Evolutionary conservation across 2,888 invertebrate genomes (phyloP).

Genomic region (Perdita meconis): DNA sequence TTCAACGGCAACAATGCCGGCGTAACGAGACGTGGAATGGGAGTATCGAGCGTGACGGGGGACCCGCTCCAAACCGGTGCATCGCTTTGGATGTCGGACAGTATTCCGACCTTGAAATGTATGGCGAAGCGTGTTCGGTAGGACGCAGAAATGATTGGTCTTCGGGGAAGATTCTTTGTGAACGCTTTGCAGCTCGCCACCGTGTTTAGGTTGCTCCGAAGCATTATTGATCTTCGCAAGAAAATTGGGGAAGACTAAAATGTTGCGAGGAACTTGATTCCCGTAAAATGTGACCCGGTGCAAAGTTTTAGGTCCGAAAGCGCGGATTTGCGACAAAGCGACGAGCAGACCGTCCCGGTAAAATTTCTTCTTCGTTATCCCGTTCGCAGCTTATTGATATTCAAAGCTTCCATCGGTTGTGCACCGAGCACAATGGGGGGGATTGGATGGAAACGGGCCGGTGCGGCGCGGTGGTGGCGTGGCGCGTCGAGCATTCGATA

Average conservation of each 20-base stretch:
- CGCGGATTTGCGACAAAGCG: background rate
- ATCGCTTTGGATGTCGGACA: background rate
- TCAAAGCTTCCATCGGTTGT: slow-evolving; percentile 19
- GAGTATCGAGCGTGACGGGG: slow-evolving; percentile 53
- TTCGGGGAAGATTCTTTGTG: too few relatives aligned
- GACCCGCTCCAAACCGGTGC: background rate
- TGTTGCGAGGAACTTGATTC: background rate
- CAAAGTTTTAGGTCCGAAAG: background rate
- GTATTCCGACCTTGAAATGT: background rate
- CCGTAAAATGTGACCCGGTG: background rate
- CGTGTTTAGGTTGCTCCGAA: too few relatives aligned
- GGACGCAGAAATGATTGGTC: too few relatives aligned
- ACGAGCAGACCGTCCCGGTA: background rate
- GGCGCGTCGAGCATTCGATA: slow-evolving; percentile 31
- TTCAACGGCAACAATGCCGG: slow-evolving; percentile 61
- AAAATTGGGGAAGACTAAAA: too few relatives aligned
- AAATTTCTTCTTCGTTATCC: slow-evolving; percentile 11
- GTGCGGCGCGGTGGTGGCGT: too few relatives aligned
- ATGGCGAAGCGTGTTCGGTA: too few relatives aligned
- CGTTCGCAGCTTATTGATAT: slow-evolving; percentile 27
- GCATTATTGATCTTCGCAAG: too few relatives aligned
- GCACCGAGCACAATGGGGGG: slow-evolving; percentile 3
- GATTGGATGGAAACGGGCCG: slow-evolving; percentile 9
- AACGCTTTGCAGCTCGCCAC: too few relatives aligned
- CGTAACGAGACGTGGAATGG: slow-evolving; percentile 64